Evolutionary conservation across 1,140 invertebrate species (phyloP), one percentile per base, ranked within the genome.

Genomic region (Calycopis cecrops): DNA sequence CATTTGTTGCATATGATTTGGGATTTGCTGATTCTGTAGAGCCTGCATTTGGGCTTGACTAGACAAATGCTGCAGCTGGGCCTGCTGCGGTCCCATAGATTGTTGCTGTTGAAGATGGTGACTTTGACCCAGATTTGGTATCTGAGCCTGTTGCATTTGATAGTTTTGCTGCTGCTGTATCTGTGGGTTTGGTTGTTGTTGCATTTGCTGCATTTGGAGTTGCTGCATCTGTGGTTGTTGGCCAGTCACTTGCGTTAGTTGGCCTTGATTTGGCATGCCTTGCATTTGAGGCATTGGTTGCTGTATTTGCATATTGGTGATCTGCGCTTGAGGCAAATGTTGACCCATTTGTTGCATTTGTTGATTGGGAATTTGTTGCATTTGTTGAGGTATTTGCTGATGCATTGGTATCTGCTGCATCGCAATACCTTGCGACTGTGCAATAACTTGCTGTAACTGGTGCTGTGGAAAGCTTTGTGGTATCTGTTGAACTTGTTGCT

Each of bases 391-490:
- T 76, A 87, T 85, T 71, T 84, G 85, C 49, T 88, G 88, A 52
- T 88, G 85, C 72, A 87, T 85, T 35, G 86, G 83, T 53, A 85
- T 87, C 64, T 85, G 87, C 57, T 88, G 89, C 76, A 85, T 84
- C n/a, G 86, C 71, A 52, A 86, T 84, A 33, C 80, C 84, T 63
- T 88, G 86, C 6, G 87, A 78, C 59, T 87, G 84, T 10, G 87
- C 84, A 57, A 90, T 85, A 14, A 88, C 88, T 79, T 90, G 89
- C 57, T 89, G 88, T 42, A 89, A 65, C 60, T 90, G 89, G 61
- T 89, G 88, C 56, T 89, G 86, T 21, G 89, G 89, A 62, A 90
- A 87, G 62, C 88, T 90, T 63, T 90, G 89, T 48, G 89, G 83
- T 54, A 87, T 88, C 68, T 87, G 82, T 57, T 88, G 85, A 14